These are phyloP conservation scores for Nysson spinosus DNA, from an alignment of 2,888 invertebrate genomes.

Conservation along the genomic window DNA sequence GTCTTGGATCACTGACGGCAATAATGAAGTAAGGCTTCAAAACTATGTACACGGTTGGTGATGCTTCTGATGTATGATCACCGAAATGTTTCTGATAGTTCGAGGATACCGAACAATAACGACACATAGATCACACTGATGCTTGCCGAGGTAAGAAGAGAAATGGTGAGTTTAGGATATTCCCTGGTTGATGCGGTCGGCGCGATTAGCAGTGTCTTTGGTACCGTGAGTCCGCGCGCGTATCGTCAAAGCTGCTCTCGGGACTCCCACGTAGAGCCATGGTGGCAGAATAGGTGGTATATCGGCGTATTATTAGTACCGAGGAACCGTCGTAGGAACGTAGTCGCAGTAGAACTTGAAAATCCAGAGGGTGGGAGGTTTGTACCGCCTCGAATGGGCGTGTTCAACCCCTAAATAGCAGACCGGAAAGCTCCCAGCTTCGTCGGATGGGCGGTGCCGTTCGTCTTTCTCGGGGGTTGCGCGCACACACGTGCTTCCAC, in stretches of 20 bases:
- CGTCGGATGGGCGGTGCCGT: constrained; percentile 63
- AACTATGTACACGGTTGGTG: no score
- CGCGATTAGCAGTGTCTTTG: constrained; percentile 57
- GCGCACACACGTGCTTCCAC: constrained; percentile 59
- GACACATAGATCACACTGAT: neutral
- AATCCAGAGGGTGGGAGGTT: constrained; percentile 50
- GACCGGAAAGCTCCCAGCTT: constrained; percentile 59
- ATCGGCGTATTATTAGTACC: constrained; percentile 73
- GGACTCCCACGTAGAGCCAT: constrained; percentile 67
- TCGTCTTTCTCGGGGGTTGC: constrained; percentile 47
- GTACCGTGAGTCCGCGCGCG: constrained; percentile 51
- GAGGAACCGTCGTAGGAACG: constrained; percentile 54
- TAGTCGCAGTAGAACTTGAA: constrained; percentile 46
- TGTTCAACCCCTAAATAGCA: constrained; percentile 59
- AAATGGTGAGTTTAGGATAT: neutral
- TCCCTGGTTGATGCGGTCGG: constrained; percentile 43
- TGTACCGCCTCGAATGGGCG: constrained; percentile 68
- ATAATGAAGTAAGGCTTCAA: neutral
- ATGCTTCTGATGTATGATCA: no score
- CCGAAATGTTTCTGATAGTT: no score
- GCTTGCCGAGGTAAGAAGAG: neutral
- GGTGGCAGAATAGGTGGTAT: constrained; percentile 73
- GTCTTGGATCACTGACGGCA: constrained; percentile 4
- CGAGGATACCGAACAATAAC: no score
- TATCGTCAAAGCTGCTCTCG: constrained; percentile 63